phyloP scores from a whole-genome alignment of 35 echinoderm and acorn worm species.

The Lytechinus variegatus region DNA sequence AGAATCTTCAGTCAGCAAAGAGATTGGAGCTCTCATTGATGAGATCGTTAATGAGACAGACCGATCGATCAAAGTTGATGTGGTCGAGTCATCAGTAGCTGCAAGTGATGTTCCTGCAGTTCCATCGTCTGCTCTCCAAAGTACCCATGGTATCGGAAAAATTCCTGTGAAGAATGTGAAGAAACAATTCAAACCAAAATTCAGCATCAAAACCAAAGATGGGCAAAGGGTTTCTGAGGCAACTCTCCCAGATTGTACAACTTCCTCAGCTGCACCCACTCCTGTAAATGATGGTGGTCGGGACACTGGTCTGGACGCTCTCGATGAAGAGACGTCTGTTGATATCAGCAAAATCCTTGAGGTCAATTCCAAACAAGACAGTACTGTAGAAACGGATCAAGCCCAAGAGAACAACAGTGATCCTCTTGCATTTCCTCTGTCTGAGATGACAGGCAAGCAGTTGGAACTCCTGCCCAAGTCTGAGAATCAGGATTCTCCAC shows the following conservation, averaged over 20 bases:
- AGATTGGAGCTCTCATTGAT: constrained; percentile 33
- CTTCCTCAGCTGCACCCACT: neutral
- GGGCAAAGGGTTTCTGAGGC: neutral
- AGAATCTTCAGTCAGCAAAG: constrained; percentile 27
- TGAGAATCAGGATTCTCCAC: neutral
- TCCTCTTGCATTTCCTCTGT: constrained; percentile 37
- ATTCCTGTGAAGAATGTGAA: neutral
- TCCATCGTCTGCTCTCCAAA: neutral
- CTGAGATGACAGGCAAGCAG: constrained; percentile 34
- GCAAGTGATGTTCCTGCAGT: neutral
- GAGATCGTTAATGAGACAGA: constrained; percentile 24
- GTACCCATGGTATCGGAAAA: neutral
- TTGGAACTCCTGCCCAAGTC: neutral
- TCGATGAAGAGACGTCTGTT: neutral
- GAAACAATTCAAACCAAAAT: constrained; percentile 13
- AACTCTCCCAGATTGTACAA: neutral
- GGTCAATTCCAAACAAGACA: neutral
- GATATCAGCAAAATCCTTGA: constrained; percentile 19
- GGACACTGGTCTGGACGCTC: neutral
- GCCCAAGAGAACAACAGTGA: neutral
- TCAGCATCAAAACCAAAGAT: constrained; percentile 46
- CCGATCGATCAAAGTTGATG: neutral
- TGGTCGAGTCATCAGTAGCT: neutral
- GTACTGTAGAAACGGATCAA: neutral
- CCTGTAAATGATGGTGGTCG: neutral